A percentile compares a stretch with the other conserved stretches of the same genome.
Evolutionary conservation across 1,140 invertebrate species (phyloP).

Genomic region (Calycopis cecrops): DNA sequence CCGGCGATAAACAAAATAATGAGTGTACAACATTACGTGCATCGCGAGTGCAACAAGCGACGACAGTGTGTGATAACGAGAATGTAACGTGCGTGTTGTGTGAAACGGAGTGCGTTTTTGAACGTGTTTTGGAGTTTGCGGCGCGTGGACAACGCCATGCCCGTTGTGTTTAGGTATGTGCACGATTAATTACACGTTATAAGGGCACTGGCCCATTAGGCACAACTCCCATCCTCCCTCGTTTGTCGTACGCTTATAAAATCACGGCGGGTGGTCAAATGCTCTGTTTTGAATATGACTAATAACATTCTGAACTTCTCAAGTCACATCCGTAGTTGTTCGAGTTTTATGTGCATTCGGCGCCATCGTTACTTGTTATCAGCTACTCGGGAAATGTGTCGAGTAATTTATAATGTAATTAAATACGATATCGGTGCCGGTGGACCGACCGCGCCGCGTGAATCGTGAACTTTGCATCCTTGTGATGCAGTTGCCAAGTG

Average conservation of each 20-base stretch:
- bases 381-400: slow-evolving; percentile 54
- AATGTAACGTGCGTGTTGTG: slow-evolving; percentile 66
- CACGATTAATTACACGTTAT: slow-evolving; percentile 60
- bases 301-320: slow-evolving; percentile 3
- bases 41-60: slow-evolving; percentile 64
- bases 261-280: slow-evolving; percentile 16
- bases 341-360: slow-evolving; percentile 47
- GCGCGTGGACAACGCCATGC: slow-evolving; percentile 59
- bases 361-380: slow-evolving; percentile 55
- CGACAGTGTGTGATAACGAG: slow-evolving; percentile 67
- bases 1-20: slow-evolving; percentile 70
- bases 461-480: slow-evolving; percentile 54
- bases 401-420: slow-evolving; percentile 69
- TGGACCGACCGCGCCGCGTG: slow-evolving; percentile 38
- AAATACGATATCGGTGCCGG: slow-evolving; percentile 59
- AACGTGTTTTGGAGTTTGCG: slow-evolving; percentile 59
- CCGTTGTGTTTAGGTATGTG: slow-evolving; percentile 68
- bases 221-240: slow-evolving; percentile 1
- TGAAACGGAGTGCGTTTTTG: slow-evolving; percentile 53
- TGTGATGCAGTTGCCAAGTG: slow-evolving; percentile 14
- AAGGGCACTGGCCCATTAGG: slow-evolving; percentile 45
- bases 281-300: slow-evolving; percentile 11
- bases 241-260: slow-evolving; percentile 8
- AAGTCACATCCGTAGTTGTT: slow-evolving; percentile 12
- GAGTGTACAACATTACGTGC: slow-evolving; percentile 60